Percentiles rank a stretch among this genome's conserved stretches.
Conservation (phyloP, 2,888 invertebrate genomes). For the Omphaloscelis lunosa region DNA sequence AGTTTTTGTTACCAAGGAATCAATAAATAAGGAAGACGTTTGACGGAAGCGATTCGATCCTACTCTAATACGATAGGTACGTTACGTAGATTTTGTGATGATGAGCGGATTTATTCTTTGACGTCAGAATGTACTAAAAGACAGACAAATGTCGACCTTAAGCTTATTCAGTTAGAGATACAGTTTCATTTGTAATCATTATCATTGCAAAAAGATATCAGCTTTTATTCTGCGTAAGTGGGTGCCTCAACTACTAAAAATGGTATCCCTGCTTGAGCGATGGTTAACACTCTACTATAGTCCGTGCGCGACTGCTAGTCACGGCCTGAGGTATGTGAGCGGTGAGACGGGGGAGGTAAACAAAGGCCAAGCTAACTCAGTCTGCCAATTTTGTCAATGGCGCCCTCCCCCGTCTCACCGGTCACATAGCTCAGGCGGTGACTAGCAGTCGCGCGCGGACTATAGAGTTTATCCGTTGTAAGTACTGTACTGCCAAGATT, state of each 20-base stretch:
- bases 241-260: neutral
- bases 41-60: conserved; percentile 63
- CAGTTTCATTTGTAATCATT: neutral
- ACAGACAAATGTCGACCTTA: conserved; percentile 1
- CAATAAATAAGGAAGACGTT: conserved; percentile 69
- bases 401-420: too few relatives aligned
- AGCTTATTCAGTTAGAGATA: neutral
- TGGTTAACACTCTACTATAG: neutral
- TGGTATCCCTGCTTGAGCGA: neutral
- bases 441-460: too few relatives aligned
- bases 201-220: neutral
- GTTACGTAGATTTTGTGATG: conserved; percentile 24
- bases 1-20: conserved; percentile 62
- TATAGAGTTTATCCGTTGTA: neutral
- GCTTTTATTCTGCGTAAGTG: neutral
- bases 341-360: too few relatives aligned
- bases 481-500: neutral
- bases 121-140: conserved; percentile 5
- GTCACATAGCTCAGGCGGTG: too few relatives aligned
- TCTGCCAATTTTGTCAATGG: too few relatives aligned
- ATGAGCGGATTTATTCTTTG: conserved; percentile 27
- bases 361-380: too few relatives aligned
- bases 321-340: too few relatives aligned
- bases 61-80: conserved; percentile 25
- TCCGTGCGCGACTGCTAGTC: too few relatives aligned